These are phyloP conservation scores for Druon quercuslanigerum DNA, from an alignment of 1,140 invertebrate species.

Conservation along the genomic window DNA sequence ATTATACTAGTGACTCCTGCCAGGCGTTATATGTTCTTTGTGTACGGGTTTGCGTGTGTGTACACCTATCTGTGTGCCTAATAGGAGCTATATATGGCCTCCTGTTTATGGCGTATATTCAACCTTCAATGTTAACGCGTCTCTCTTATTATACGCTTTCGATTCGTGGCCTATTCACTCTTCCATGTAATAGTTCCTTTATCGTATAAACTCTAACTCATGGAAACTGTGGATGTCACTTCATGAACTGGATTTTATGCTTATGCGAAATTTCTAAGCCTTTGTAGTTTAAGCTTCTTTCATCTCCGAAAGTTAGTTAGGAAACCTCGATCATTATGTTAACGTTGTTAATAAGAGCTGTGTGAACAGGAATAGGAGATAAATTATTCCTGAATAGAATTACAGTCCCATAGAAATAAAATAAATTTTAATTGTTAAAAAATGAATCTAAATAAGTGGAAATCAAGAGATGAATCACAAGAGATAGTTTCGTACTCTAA, in stretches of 20 bases:
- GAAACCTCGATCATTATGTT: too few relatives aligned
- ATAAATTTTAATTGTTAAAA: too few relatives aligned
- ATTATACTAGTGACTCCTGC: neutral
- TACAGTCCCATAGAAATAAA: too few relatives aligned
- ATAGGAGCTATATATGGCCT: neutral
- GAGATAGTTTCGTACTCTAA: too few relatives aligned
- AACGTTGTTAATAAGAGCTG: too few relatives aligned
- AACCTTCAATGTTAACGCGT: slow-evolving; percentile 3
- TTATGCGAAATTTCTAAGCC: neutral
- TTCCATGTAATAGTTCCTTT: slow-evolving; percentile 7
- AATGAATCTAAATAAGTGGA: too few relatives aligned
- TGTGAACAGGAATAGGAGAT: too few relatives aligned
- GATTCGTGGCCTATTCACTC: slow-evolving; percentile 14
- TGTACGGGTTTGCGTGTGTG: neutral
- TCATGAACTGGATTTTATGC: slow-evolving; percentile 1
- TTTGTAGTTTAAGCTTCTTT: neutral
- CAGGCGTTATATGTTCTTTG: neutral
- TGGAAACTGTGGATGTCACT: slow-evolving; percentile 18
- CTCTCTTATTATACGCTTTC: neutral
- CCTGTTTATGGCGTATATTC: neutral
- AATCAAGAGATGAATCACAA: too few relatives aligned
- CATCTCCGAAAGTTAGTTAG: too few relatives aligned
- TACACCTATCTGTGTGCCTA: too few relatives aligned
- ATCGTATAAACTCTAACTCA: slow-evolving; percentile 11
- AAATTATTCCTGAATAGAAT: too few relatives aligned